These are phyloP conservation scores for Panzeria rudis DNA, from an alignment of 2,888 invertebrate species.

Conservation along the genomic window DNA sequence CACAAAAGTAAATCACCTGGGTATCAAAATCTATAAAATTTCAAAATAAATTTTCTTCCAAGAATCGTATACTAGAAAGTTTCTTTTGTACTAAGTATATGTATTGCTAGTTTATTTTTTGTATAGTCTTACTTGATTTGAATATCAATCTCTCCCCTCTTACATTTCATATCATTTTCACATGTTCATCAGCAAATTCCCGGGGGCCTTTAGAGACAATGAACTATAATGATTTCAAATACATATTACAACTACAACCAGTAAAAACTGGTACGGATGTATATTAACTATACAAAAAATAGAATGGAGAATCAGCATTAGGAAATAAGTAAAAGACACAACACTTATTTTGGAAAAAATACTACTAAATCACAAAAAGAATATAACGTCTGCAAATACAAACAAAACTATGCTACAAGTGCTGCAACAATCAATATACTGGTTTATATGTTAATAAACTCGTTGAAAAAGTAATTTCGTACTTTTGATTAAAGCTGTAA, in stretches of 20 bases:
- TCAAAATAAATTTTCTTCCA: conserved; percentile 31
- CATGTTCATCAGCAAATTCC: conserved; percentile 58
- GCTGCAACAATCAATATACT: conserved; percentile 1
- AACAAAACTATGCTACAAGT: not conserved
- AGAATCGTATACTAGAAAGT: not conserved
- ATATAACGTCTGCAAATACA: not conserved
- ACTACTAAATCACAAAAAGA: conserved; percentile 1
- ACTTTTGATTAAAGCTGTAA: not conserved
- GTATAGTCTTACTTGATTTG: conserved; percentile 52
- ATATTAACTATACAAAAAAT: conserved; percentile 10
- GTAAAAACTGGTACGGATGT: not conserved
- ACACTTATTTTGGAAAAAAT: not conserved
- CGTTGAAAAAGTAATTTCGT: conserved; percentile 26
- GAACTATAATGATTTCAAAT: conserved; percentile 69
- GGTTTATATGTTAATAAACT: not conserved
- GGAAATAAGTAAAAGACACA: not conserved
- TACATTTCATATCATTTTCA: conserved; percentile 24
- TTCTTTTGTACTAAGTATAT: not conserved
- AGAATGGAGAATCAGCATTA: not conserved
- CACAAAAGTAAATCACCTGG: conserved; percentile 45
- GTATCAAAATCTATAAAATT: conserved; percentile 61
- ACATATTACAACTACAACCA: conserved; percentile 37
- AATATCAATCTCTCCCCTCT: conserved; percentile 40
- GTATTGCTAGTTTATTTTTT: conserved; percentile 31
- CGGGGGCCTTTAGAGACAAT: conserved; percentile 63